Conservation (phyloP, 1,140 invertebrate species). For the Hyles vespertilio region DNA sequence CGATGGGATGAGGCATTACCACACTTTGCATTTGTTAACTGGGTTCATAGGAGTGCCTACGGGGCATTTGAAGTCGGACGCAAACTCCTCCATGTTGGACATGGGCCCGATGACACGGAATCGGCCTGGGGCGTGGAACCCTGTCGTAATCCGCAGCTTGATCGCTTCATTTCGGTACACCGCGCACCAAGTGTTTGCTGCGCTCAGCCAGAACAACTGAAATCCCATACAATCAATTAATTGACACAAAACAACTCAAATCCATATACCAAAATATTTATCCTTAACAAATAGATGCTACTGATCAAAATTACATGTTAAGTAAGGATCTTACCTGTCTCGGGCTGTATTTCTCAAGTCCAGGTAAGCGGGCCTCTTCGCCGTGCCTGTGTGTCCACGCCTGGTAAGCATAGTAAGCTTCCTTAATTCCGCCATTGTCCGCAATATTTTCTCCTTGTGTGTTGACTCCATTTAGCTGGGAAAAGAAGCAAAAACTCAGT, state of each 20-base stretch:
- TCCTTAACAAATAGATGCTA: too few relatives aligned
- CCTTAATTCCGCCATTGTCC: slow-evolving; percentile 92
- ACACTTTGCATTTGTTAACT: slow-evolving; percentile 88
- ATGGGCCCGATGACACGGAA: slow-evolving; percentile 92
- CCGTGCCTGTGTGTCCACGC: slow-evolving; percentile 82
- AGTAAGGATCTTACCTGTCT: slow-evolving; percentile 75
- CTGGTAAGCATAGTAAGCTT: slow-evolving; percentile 89
- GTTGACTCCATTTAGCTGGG: slow-evolving; percentile 88
- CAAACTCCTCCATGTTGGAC: slow-evolving; percentile 93
- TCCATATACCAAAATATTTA: too few relatives aligned
- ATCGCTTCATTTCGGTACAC: slow-evolving; percentile 82
- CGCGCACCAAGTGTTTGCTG: slow-evolving; percentile 79
- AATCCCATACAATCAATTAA: slow-evolving; percentile 8
- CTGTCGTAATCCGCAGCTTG: slow-evolving; percentile 84
- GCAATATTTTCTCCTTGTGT: slow-evolving; percentile 96
- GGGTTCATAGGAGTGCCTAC: slow-evolving; percentile 91
- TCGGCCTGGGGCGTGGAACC: slow-evolving; percentile 86
- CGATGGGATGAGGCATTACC: slow-evolving; percentile 74
- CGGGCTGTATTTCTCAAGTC: slow-evolving; percentile 79
- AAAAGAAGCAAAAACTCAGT: too few relatives aligned
- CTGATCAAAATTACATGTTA: too few relatives aligned
- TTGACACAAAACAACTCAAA: too few relatives aligned
- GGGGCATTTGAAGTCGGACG: slow-evolving; percentile 91
- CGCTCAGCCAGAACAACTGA: slow-evolving; percentile 82
- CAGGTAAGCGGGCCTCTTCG: slow-evolving; percentile 80